Evolutionary conservation across 2,797 vertebrate genomes (phyloP).

Genomic region (Sebastes aleutianus): DNA sequence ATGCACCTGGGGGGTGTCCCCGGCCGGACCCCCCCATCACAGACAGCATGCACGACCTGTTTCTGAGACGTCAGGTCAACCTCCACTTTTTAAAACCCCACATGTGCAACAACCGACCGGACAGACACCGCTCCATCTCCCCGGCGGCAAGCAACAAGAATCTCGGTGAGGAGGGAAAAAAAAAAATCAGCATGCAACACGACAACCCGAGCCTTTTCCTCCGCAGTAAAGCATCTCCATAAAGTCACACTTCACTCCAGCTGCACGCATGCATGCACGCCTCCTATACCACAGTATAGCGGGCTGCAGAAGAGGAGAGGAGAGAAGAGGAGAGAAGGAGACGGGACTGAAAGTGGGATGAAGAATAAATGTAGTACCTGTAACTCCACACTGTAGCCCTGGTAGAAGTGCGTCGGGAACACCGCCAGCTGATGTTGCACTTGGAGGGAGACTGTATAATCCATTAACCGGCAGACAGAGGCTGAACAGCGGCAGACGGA

Average conservation of each 20-base stretch:
- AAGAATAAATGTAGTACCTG: constrained; percentile 77
- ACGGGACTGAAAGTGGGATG: not conserved
- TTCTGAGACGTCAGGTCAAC: not conserved
- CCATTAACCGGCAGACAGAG: constrained; percentile 76
- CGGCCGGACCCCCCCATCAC: not conserved
- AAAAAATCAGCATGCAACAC: constrained; percentile 58
- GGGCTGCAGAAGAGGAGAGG: not conserved
- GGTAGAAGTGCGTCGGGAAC: constrained; percentile 77
- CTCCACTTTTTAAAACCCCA: constrained; percentile 13
- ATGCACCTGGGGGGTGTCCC: not conserved
- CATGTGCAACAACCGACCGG: not conserved
- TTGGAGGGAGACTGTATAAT: constrained; percentile 83
- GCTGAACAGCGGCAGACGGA: constrained; percentile 42
- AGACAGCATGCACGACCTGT: not conserved
- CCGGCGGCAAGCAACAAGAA: constrained; percentile 36
- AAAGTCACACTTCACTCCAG: constrained; percentile 40
- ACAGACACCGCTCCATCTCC: not conserved
- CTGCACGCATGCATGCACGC: constrained; percentile 3
- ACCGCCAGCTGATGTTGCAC: constrained; percentile 82
- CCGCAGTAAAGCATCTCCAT: constrained; percentile 37
- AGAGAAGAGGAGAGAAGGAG: not conserved
- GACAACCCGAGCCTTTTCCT: constrained; percentile 15
- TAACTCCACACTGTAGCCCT: constrained; percentile 82
- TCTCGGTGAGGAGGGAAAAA: not conserved
- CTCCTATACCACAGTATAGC: not conserved